Conservation (phyloP, 2,888 invertebrate species). For the Nephrotoma appendiculata region DNA sequence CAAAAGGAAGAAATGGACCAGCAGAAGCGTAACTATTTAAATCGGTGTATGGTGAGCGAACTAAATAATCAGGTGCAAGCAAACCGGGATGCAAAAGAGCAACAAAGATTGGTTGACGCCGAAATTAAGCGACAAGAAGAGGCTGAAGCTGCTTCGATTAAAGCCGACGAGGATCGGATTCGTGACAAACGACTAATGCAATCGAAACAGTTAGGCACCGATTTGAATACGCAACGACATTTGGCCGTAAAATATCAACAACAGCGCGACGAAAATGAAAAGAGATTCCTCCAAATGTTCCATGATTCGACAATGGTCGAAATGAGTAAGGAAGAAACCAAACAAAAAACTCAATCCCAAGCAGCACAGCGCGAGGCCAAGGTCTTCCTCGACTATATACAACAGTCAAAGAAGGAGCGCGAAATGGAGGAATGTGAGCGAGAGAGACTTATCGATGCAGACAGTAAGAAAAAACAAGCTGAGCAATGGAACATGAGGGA, state of each 20-base stretch:
- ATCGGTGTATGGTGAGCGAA: not conserved
- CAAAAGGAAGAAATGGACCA: not conserved
- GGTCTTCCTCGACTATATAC: not conserved
- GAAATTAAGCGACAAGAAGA: not conserved
- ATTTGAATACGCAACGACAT: not conserved
- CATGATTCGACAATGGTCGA: not conserved
- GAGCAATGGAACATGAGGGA: not conserved
- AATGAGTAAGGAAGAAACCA: not conserved
- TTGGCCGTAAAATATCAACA: not conserved
- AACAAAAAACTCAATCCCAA: not conserved
- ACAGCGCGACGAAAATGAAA: not conserved
- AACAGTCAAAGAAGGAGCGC: not conserved
- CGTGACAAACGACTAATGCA: not conserved
- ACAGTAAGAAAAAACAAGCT: not conserved
- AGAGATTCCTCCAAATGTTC: not conserved
- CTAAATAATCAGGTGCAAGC: not conserved
- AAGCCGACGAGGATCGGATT: not conserved
- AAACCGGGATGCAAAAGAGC: not conserved
- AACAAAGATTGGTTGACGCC: not conserved
- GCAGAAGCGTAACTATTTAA: not conserved
- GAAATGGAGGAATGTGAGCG: not conserved
- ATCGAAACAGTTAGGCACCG: not conserved
- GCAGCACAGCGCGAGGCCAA: not conserved
- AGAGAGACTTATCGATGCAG: not conserved
- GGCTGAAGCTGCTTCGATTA: not conserved